Evolutionary conservation across 2,888 invertebrate species (phyloP), one percentile per base, ranked within the genome.

Genomic region (Drosophila rubida): DNA sequence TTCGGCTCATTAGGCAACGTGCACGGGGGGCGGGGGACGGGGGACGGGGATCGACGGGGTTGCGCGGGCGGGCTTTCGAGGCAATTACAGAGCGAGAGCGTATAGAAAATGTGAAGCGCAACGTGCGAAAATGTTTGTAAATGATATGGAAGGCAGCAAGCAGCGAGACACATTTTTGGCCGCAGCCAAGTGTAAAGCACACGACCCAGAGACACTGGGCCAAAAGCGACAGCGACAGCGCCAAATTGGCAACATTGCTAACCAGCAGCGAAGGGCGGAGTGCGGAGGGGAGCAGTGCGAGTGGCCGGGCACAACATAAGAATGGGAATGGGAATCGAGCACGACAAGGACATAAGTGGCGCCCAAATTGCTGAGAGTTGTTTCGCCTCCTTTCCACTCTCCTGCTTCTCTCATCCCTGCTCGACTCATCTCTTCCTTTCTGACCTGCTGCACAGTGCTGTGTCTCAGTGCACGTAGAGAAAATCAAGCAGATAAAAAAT

Each of bases 1-100:
- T 86, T 77, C 79, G 87, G 78, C 83, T 84, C 83, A 84, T 84
- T 84, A 84, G 86, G 74, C 83, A 83, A 59, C 62, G 74, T 57
- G 69, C 66, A 62, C 27, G 27, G 60, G 19, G 14, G 5, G 8
- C 7, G 8, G 25, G 46, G 7, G 13, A 2, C 25, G 6, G 25
- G 5, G 16, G 19, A 13, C 25, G 25, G 3, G n/a, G 4, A n/a
- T n/a, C n/a, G n/a, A 6, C 6, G 4, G 4, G 4, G 11, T n/a
- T n/a, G 32, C 13, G 27, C 16, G 23, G 14, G 2, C 7, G 13
- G 16, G 42, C 2, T 58, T 68, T 61, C 19, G 39, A 54, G 86
- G 75, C 86, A 83, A 83, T 82, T 82, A 86, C 78, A 83, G 86
- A 57, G 67, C 55, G 37, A 45, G 30, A 14, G 41, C 67, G 46